Evolutionary conservation across 2,888 invertebrate genomes (phyloP).

Genomic region (Diploptera punctata): DNA sequence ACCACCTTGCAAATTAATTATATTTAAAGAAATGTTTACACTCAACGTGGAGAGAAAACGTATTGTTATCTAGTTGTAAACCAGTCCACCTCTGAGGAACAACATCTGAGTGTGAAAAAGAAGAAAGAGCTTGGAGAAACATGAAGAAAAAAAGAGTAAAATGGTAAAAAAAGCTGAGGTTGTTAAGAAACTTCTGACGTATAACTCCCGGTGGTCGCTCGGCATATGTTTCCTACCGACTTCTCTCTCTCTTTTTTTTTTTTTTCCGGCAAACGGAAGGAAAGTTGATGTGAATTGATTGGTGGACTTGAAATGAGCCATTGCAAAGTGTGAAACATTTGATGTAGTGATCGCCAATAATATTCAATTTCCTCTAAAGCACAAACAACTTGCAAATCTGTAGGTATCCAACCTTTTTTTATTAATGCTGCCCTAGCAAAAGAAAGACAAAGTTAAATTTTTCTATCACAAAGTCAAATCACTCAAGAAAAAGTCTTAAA

Average conservation of each 20-base stretch:
- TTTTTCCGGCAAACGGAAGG: not conserved
- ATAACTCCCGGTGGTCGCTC: not conserved
- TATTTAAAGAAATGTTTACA: too few relatives aligned
- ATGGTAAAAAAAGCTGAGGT: not conserved
- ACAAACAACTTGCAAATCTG: too few relatives aligned
- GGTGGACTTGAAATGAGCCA: not conserved
- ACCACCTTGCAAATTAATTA: too few relatives aligned
- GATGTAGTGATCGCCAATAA: not conserved
- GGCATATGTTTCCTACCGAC: not conserved
- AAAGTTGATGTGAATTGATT: not conserved
- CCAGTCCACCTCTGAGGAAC: not conserved
- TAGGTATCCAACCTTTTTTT: too few relatives aligned
- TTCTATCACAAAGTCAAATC: too few relatives aligned
- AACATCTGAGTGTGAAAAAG: not conserved
- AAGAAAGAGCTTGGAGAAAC: not conserved
- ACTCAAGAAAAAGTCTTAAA: too few relatives aligned
- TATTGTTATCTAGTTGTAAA: too few relatives aligned
- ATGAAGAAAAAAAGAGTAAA: not conserved
- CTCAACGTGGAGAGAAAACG: too few relatives aligned
- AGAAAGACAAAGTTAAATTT: too few relatives aligned
- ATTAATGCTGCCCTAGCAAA: too few relatives aligned
- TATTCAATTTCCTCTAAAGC: not conserved
- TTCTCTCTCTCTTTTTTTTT: not conserved
- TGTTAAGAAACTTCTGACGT: conserved; percentile 10
- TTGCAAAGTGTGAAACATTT: not conserved